Conservation (phyloP, 2,888 invertebrate species). For the Zonitis immaculata region DNA sequence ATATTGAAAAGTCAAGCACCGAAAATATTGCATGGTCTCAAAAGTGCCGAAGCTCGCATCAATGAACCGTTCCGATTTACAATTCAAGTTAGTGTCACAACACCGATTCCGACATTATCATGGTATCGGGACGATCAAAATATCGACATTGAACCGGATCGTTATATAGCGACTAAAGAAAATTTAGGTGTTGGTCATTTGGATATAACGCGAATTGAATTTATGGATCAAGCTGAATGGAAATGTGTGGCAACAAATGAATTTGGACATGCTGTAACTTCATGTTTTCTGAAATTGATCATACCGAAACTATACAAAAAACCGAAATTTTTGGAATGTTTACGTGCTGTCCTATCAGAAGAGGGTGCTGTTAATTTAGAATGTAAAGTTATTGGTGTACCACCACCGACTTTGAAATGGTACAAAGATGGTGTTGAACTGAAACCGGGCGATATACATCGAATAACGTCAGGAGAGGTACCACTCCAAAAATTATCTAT, state of each 20-base stretch:
- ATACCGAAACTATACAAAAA: slow-evolving; percentile 87
- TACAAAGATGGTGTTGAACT: slow-evolving; percentile 87
- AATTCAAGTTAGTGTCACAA: slow-evolving; percentile 70
- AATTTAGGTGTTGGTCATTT: slow-evolving; percentile 68
- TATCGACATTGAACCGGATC: slow-evolving; percentile 61
- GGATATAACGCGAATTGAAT: slow-evolving; percentile 69
- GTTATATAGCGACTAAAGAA: slow-evolving; percentile 65
- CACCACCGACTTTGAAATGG: slow-evolving; percentile 86
- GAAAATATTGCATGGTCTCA: slow-evolving; percentile 73
- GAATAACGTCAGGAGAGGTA: slow-evolving; percentile 79
- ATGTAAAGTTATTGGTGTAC: slow-evolving; percentile 89
- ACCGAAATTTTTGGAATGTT: slow-evolving; percentile 78
- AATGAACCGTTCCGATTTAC: slow-evolving; percentile 77
- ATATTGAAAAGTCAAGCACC: slow-evolving; percentile 76
- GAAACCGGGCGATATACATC: slow-evolving; percentile 86
- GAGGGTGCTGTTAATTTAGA: slow-evolving; percentile 88
- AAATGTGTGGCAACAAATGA: slow-evolving; percentile 87
- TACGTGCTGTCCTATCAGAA: slow-evolving; percentile 79
- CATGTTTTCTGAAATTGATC: slow-evolving; percentile 76
- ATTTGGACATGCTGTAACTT: slow-evolving; percentile 83
- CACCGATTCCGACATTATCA: slow-evolving; percentile 72
- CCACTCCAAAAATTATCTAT: no score
- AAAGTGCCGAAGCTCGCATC: slow-evolving; percentile 77
- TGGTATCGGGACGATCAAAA: slow-evolving; percentile 88
- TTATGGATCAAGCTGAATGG: slow-evolving; percentile 87